Percentiles rank a stretch among this genome's conserved stretches.
These are phyloP conservation scores for Rhagologus leucostigma DNA, from an alignment of 2,113 vertebrate genomes.

Conservation along the genomic window DNA sequence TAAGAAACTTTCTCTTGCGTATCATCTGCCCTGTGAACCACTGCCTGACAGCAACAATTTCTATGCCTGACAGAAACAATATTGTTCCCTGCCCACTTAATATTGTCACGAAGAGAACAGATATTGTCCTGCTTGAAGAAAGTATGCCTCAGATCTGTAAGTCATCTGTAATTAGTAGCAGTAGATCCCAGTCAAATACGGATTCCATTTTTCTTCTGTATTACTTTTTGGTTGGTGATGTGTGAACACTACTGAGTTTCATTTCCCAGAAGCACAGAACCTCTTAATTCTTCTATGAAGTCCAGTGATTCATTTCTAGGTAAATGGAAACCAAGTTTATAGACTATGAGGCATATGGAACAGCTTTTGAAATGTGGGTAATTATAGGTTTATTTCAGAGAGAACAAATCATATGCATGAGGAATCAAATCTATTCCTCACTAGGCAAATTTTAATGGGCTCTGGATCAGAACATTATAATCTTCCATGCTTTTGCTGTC, in stretches of 20 bases:
- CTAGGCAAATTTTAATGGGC: background rate
- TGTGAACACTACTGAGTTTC: background rate
- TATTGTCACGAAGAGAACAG: background rate
- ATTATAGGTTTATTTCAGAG: background rate
- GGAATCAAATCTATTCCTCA: background rate
- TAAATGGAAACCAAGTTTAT: background rate
- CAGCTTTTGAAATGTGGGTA: background rate
- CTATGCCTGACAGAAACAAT: background rate
- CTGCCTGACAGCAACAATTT: background rate
- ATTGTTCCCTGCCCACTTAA: background rate
- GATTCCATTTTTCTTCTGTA: background rate
- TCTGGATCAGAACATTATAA: background rate
- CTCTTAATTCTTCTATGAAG: background rate
- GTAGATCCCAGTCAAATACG: background rate
- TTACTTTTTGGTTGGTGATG: background rate
- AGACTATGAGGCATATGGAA: background rate
- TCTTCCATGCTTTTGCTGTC: background rate
- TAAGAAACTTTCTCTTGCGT: background rate
- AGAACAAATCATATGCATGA: background rate
- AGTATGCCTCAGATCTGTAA: background rate
- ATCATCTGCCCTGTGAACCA: background rate
- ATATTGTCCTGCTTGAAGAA: background rate
- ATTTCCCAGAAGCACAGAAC: background rate
- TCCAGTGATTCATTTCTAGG: slow-evolving; percentile 6
- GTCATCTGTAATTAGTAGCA: background rate